A percentile compares a stretch with the other conserved stretches of the same genome.
Conservation (phyloP, 2,797 vertebrate species). For the Labeo calbasu region DNA sequence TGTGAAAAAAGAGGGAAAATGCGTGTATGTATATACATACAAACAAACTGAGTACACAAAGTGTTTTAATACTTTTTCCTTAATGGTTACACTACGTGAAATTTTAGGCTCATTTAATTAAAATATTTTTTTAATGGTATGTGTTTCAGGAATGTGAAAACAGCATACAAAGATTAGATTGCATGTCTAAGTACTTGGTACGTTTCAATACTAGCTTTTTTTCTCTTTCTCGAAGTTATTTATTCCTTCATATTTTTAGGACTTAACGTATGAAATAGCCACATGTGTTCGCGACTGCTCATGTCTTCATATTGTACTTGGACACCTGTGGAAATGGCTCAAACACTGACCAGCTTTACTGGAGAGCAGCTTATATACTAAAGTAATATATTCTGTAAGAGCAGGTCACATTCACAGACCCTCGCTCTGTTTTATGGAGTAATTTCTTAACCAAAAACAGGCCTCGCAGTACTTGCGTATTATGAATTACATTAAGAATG, state of each 20-base stretch:
- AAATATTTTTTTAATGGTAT: neutral
- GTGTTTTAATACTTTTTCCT: neutral
- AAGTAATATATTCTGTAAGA: constrained; percentile 29
- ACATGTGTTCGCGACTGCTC: neutral
- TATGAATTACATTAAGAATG: constrained; percentile 71
- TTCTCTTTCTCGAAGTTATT: neutral
- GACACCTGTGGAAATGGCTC: constrained; percentile 1
- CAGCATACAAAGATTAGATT: neutral
- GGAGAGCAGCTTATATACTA: neutral
- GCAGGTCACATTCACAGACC: constrained; percentile 24
- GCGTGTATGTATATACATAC: neutral
- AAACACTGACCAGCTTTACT: constrained; percentile 11
- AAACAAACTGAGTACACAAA: neutral
- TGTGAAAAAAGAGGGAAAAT: neutral
- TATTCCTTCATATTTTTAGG: neutral
- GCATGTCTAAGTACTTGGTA: neutral
- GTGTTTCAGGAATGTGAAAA: neutral
- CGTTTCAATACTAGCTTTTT: neutral
- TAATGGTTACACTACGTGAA: neutral
- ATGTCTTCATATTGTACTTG: neutral
- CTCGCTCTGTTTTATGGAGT: constrained; percentile 71
- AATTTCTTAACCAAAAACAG: constrained; percentile 81
- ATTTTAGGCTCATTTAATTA: neutral
- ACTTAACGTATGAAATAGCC: neutral
- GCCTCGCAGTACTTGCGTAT: constrained; percentile 71